phyloP scores from a whole-genome alignment of 2,113 vertebrate genomes.

The Myotis brandtii region DNA sequence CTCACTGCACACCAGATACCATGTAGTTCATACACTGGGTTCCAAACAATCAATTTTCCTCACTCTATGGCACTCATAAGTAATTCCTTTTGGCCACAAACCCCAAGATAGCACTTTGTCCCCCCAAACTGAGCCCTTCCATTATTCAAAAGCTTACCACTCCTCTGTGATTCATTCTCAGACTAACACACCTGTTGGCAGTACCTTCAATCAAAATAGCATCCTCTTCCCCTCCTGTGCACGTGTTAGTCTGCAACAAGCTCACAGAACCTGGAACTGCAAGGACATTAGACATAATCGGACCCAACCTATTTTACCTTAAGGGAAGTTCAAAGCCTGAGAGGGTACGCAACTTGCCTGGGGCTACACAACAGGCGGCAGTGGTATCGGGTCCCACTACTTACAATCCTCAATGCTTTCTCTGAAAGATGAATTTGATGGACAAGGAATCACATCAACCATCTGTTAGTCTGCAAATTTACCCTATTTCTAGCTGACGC shows the following conservation, averaged over 20 bases:
- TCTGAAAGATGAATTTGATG: background rate
- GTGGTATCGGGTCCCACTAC: background rate
- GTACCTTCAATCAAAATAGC: background rate
- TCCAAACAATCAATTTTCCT: background rate
- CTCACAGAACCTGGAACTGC: background rate
- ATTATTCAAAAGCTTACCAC: background rate
- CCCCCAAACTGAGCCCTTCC: background rate
- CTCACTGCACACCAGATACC: background rate
- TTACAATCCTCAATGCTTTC: background rate
- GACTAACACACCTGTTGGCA: background rate
- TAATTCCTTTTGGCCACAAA: background rate
- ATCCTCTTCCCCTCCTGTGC: background rate
- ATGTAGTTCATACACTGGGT: background rate
- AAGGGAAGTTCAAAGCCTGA: background rate
- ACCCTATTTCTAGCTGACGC: background rate
- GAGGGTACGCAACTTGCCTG: background rate
- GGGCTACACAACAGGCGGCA: background rate
- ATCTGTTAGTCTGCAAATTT: background rate
- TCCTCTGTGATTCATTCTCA: background rate
- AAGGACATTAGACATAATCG: background rate
- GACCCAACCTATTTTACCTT: background rate
- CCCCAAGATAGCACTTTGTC: background rate
- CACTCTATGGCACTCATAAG: background rate
- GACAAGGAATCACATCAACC: background rate
- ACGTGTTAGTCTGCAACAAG: conserved; percentile 21